A percentile compares a stretch with the other conserved stretches of the same genome.
Evolutionary conservation across 92 coral and sea anemone species (phyloP).

Genomic region (Hydrozoanthus gracilis): DNA sequence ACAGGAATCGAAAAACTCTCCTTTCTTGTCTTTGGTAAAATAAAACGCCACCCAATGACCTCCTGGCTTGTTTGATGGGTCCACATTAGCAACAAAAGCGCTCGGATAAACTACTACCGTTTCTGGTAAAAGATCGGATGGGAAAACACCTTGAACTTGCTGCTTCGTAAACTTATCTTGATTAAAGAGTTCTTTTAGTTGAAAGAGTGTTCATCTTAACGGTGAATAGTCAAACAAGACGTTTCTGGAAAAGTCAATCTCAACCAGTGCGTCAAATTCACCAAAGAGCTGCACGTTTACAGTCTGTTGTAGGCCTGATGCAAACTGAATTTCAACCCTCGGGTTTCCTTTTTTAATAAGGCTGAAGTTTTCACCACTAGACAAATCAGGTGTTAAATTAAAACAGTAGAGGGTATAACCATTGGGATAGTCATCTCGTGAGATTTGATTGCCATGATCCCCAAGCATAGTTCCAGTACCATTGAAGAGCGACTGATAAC

Average conservation of each 20-base stretch:
- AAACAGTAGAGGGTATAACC: slow-evolving; percentile 39
- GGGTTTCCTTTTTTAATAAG: slow-evolving; percentile 57
- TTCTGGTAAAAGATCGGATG: slow-evolving; percentile 51
- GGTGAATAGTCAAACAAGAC: slow-evolving; percentile 50
- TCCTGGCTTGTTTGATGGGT: slow-evolving; percentile 48
- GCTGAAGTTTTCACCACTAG: slow-evolving; percentile 41
- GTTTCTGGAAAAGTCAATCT: slow-evolving; percentile 50
- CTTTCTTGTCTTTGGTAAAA: too few relatives aligned
- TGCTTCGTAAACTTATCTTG: slow-evolving; percentile 24
- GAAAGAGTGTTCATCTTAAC: slow-evolving; percentile 47
- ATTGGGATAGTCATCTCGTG: slow-evolving; percentile 42
- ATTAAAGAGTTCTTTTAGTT: slow-evolving; percentile 27
- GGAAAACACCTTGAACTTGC: slow-evolving; percentile 48
- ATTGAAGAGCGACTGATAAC: slow-evolving; percentile 47
- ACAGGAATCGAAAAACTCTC: too few relatives aligned
- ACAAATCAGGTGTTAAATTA: slow-evolving; percentile 43
- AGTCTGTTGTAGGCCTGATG: slow-evolving; percentile 24
- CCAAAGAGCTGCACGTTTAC: slow-evolving; percentile 33
- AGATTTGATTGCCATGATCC: slow-evolving; percentile 49
- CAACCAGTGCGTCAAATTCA: slow-evolving; percentile 55
- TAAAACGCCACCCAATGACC: slow-evolving; percentile 66
- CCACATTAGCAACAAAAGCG: slow-evolving; percentile 58
- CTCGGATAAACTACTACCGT: slow-evolving; percentile 37
- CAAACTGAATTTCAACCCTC: slow-evolving; percentile 52
- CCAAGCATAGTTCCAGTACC: slow-evolving; percentile 50